Percentiles rank a stretch among this genome's conserved stretches.
These are phyloP conservation scores for Coccyzus lansbergi DNA, from an alignment of 2,797 vertebrate genomes.

Conservation along the genomic window DNA sequence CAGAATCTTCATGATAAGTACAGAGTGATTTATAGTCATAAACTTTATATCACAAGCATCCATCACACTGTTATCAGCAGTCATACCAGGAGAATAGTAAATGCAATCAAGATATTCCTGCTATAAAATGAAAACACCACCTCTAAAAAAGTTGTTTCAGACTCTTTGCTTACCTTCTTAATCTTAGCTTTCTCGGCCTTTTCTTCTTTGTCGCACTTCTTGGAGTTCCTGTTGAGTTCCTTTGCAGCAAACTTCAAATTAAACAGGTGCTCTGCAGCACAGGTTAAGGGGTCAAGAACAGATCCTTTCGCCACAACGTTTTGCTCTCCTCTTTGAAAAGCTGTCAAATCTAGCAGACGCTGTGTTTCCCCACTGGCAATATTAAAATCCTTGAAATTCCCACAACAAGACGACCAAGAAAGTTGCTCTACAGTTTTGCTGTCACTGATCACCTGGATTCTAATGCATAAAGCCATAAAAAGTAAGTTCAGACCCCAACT, in stretches of 20 bases:
- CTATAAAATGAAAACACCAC: background rate
- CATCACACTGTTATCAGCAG: background rate
- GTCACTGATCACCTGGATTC: background rate
- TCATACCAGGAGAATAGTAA: background rate
- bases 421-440: background rate
- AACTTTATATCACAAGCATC: background rate
- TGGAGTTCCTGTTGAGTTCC: conserved; percentile 79
- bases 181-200: conserved; percentile 80
- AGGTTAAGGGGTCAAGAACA: conserved; percentile 61
- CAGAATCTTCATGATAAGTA: background rate
- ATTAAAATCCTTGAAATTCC: background rate
- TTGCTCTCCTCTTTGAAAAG: background rate
- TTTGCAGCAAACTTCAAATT: conserved; percentile 81
- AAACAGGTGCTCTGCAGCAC: conserved; percentile 72
- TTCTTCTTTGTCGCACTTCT: conserved; percentile 80
- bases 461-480: background rate
- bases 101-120: background rate
- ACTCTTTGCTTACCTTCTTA: conserved; percentile 71
- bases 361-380: background rate
- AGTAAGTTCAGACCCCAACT: background rate
- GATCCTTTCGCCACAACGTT: accelerated
- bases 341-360: background rate
- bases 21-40: background rate
- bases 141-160: background rate
- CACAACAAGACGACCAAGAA: background rate